These are phyloP conservation scores for Hybognathus amarus DNA, from an alignment of 2,797 vertebrate species.

Conservation along the genomic window DNA sequence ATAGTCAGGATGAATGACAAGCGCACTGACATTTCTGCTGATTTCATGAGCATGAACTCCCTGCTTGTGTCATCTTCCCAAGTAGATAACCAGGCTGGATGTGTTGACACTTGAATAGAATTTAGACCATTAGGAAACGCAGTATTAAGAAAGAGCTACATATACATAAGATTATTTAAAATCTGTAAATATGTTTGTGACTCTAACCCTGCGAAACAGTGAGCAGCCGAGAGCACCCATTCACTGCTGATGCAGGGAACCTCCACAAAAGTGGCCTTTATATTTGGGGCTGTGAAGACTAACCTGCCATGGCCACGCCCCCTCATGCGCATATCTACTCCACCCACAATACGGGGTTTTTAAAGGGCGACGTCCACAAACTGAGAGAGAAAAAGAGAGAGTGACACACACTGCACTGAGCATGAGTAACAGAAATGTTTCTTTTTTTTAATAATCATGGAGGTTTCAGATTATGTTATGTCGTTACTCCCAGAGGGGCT, in stretches of 20 bases:
- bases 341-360: slow-evolving; percentile 42
- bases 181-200: no score
- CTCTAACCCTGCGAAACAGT: slow-evolving; percentile 35
- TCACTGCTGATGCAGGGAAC: slow-evolving; percentile 48
- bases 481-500: not conserved
- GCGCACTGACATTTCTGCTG: not conserved
- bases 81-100: not conserved
- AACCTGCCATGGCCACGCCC: slow-evolving; percentile 52
- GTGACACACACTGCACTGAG: not conserved
- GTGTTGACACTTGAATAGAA: not conserved
- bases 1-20: slow-evolving; percentile 46
- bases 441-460: no score
- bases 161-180: not conserved
- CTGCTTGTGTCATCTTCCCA: slow-evolving; percentile 41
- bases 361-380: slow-evolving; percentile 35
- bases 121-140: not conserved
- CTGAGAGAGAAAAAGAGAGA: slow-evolving; percentile 13
- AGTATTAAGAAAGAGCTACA: no score
- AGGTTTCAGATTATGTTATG: not conserved
- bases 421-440: not conserved
- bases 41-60: slow-evolving; percentile 29
- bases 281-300: slow-evolving; percentile 27
- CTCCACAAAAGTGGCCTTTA: slow-evolving; percentile 49
- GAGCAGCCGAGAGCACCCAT: slow-evolving; percentile 48
- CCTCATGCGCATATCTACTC: not conserved